Percentiles rank a stretch among this genome's conserved stretches.
These are phyloP conservation scores for Lonchura striata DNA, from an alignment of 2,113 vertebrate species.

Conservation along the genomic window DNA sequence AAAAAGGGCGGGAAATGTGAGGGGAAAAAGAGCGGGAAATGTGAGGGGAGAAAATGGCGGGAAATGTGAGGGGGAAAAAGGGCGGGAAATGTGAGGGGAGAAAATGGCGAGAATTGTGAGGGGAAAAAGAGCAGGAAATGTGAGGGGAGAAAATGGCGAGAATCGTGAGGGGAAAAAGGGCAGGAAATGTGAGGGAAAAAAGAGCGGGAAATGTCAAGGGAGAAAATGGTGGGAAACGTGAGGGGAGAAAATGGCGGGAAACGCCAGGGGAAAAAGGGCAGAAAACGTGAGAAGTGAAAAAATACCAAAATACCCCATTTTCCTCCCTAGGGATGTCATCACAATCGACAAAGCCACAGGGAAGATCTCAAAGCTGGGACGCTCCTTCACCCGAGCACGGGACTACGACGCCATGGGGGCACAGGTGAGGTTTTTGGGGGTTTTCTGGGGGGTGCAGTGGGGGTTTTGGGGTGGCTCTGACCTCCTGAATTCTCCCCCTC, in stretches of 20 bases:
- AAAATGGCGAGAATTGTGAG: background rate
- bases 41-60: too few relatives aligned
- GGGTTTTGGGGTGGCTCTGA: background rate
- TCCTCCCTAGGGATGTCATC: background rate
- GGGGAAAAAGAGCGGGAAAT: too few relatives aligned
- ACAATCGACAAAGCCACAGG: background rate
- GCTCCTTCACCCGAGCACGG: background rate
- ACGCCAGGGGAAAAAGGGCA: background rate
- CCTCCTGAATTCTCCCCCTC: background rate
- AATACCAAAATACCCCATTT: too few relatives aligned
- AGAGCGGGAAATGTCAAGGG: too few relatives aligned
- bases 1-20: accelerated
- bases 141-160: background rate
- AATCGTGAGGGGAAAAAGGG: background rate
- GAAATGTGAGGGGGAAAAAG: background rate
- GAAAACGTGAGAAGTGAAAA: background rate
- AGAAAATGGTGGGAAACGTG: too few relatives aligned
- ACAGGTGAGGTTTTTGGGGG: background rate
- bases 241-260: background rate
- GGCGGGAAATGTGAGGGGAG: background rate
- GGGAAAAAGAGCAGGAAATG: background rate
- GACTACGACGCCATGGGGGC: background rate
- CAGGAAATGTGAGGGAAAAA: too few relatives aligned
- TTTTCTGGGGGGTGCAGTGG: accelerated
- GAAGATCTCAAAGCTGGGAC: background rate